Conservation (phyloP, 1,140 invertebrate species). For the Orchestia grillus region DNA sequence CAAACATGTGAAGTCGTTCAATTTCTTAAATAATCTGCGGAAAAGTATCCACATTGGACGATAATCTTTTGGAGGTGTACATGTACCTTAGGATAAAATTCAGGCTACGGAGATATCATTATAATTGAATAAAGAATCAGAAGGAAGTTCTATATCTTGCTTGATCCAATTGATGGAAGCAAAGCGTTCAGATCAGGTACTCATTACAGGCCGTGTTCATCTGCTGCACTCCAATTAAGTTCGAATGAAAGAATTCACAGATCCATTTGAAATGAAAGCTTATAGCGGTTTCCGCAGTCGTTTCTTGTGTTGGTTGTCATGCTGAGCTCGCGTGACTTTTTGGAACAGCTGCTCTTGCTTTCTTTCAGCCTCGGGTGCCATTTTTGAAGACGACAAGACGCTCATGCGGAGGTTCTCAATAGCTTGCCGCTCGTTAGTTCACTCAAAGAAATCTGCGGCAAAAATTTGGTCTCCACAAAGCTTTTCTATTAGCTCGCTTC, state of each 20-base stretch:
- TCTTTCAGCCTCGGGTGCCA: not conserved
- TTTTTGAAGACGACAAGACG: not conserved
- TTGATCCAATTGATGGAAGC: no score
- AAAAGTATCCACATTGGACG: no score
- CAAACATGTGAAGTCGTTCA: no score
- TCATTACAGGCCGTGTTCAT: no score
- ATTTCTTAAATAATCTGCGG: no score
- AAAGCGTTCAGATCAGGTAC: no score
- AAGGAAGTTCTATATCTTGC: no score
- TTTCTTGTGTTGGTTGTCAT: not conserved
- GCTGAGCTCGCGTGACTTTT: not conserved
- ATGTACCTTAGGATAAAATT: no score
- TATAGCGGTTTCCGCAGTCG: not conserved
- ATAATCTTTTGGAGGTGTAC: no score
- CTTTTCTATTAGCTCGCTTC: conserved; percentile 51
- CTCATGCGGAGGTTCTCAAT: not conserved
- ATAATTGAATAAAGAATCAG: no score
- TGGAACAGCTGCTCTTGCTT: not conserved
- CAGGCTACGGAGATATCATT: no score
- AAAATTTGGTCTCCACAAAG: conserved; percentile 40
- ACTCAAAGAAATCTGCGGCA: conserved; percentile 30
- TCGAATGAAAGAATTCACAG: not conserved
- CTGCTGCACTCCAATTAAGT: no score
- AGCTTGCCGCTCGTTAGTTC: conserved; percentile 2
- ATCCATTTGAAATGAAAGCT: not conserved